A percentile compares a stretch with the other conserved stretches of the same genome.
These are phyloP conservation scores for Crambe crambe DNA, from an alignment of 37 sponge, comb jelly and placozoan species.

Conservation along the genomic window DNA sequence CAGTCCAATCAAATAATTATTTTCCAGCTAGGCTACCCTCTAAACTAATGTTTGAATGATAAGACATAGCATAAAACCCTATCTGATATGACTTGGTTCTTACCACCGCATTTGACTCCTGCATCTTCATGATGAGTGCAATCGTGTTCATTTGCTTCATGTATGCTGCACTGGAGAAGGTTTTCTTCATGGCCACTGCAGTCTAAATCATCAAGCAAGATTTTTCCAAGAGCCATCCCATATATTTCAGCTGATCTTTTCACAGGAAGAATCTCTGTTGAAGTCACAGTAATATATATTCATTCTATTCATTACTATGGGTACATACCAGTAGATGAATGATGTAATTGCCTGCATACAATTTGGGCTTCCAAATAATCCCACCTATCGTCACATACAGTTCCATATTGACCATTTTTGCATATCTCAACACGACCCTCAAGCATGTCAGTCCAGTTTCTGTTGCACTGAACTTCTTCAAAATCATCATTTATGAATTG, in stretches of 20 bases:
- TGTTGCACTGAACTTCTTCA: not conserved
- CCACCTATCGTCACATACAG: constrained; percentile 26
- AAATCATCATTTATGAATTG: not conserved
- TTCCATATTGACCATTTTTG: constrained; percentile 11
- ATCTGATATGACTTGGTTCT: not conserved
- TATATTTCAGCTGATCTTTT: not conserved
- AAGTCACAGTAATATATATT: not conserved
- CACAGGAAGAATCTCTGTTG: not conserved
- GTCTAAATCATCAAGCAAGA: not conserved
- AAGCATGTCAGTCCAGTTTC: not conserved
- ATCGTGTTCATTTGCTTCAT: not conserved
- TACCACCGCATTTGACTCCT: not conserved
- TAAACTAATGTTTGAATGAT: too few species aligned
- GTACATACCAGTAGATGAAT: not conserved
- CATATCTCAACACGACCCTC: constrained; percentile 25
- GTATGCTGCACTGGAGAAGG: not conserved
- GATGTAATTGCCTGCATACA: constrained; percentile 11
- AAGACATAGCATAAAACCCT: not conserved
- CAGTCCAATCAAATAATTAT: too few species aligned
- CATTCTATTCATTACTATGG: not conserved
- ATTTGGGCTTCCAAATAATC: constrained; percentile 23
- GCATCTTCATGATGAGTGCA: not conserved
- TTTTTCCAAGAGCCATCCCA: not conserved
- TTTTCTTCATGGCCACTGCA: not conserved
- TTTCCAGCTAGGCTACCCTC: not conserved